Conservation (phyloP, 2,888 invertebrate genomes). For the Ormia ochracea region DNA sequence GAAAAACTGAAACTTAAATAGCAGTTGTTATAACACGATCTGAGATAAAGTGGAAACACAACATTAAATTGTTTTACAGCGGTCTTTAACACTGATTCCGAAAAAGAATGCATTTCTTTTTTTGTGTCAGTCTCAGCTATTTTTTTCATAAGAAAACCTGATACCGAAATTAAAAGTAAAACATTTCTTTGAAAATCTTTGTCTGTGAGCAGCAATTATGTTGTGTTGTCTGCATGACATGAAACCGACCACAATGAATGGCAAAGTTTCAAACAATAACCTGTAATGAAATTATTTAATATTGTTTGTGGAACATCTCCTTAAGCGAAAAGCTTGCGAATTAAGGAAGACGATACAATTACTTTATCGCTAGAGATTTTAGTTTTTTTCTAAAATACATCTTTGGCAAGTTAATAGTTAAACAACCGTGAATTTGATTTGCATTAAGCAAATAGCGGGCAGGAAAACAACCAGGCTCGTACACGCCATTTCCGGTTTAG, state of each 20-base stretch:
- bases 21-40: conserved; percentile 49
- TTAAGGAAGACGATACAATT: not conserved
- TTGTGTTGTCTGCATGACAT: conserved; percentile 13
- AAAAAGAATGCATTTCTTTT: conserved; percentile 33
- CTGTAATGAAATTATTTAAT: not conserved
- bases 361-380: not conserved
- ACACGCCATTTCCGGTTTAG: too few relatives aligned
- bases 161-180: not conserved
- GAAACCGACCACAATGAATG: conserved; percentile 13
- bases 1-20: not conserved
- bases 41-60: conserved; percentile 35
- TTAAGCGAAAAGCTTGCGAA: not conserved
- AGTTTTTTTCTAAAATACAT: not conserved
- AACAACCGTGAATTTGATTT: too few relatives aligned
- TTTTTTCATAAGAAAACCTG: not conserved
- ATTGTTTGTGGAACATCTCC: not conserved
- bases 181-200: conserved; percentile 8
- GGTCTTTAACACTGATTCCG: conserved; percentile 48
- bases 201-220: conserved; percentile 7
- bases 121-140: not conserved
- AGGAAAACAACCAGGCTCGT: too few relatives aligned
- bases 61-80: conserved; percentile 45
- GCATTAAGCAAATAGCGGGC: too few relatives aligned
- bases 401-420: not conserved
- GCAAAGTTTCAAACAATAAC: not conserved